Percentiles rank a stretch among this genome's conserved stretches.
Evolutionary conservation across 1,140 invertebrate species (phyloP).

Genomic region (Chrysomallon squamiferum): DNA sequence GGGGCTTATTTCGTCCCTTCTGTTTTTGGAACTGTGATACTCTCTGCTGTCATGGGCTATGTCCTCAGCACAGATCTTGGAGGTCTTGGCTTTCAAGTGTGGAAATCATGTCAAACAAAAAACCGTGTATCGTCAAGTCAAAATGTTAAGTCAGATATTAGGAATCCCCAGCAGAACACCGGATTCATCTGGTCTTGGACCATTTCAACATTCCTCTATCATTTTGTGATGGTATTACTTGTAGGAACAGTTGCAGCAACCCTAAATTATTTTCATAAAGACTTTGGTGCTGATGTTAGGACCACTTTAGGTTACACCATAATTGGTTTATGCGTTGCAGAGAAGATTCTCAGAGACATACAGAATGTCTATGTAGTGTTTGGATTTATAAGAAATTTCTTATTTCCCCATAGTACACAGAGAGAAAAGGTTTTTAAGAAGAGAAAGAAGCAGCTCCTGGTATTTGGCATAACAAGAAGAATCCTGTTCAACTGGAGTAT

Average conservation of each 20-base stretch:
- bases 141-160: constrained; percentile 11
- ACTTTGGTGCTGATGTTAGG: constrained; percentile 25
- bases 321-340: constrained; percentile 52
- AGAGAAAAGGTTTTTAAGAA: constrained; percentile 24
- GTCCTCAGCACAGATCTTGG: constrained; percentile 57
- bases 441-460: constrained; percentile 29
- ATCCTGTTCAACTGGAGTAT: constrained; percentile 55
- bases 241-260: constrained; percentile 34
- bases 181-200: constrained; percentile 53
- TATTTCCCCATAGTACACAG: constrained; percentile 43
- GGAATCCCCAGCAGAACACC: constrained; percentile 1
- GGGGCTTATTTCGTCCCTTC: constrained; percentile 47
- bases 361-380: constrained; percentile 57
- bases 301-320: constrained; percentile 48
- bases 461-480: constrained; percentile 47
- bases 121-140: constrained; percentile 40
- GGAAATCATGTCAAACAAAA: constrained; percentile 18
- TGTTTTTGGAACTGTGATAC: constrained; percentile 40
- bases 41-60: constrained; percentile 52
- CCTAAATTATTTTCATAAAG: constrained; percentile 18
- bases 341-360: constrained; percentile 50
- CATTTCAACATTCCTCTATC: constrained; percentile 47
- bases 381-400: constrained; percentile 53
- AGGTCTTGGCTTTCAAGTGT: constrained; percentile 39
- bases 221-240: constrained; percentile 43